phyloP scores from a whole-genome alignment of 2,888 invertebrate genomes.

The Yponomeuta evonymella region DNA sequence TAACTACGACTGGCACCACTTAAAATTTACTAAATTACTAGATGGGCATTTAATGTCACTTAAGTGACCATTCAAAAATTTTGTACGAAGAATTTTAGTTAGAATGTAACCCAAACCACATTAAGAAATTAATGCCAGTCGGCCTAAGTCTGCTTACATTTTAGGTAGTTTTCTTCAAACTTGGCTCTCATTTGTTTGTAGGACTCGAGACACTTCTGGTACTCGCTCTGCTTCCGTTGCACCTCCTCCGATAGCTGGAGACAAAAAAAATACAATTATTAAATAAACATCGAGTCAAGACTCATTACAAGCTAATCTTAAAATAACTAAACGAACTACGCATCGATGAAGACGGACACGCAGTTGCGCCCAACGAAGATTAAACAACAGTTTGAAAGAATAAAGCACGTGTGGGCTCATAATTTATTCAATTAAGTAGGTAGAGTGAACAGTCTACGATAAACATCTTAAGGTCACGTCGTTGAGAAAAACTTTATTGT shows the following conservation, averaged over 20 bases:
- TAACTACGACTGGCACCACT: no score
- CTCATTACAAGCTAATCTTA: neutral
- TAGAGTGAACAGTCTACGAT: neutral
- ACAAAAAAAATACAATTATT: no score
- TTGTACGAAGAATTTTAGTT: no score
- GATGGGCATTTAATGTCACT: no score
- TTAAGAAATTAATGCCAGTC: no score
- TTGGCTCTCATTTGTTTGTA: slow-evolving; percentile 92
- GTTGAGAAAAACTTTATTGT: neutral
- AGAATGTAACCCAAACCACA: no score
- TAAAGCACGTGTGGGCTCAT: neutral
- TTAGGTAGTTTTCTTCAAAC: slow-evolving; percentile 94
- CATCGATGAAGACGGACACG: neutral
- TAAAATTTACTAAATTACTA: no score
- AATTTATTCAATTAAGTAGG: neutral
- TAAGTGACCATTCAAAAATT: no score
- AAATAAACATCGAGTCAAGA: neutral
- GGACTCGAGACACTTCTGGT: slow-evolving; percentile 92
- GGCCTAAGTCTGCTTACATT: slow-evolving; percentile 79
- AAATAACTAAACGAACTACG: neutral
- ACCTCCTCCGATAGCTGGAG: slow-evolving; percentile 91
- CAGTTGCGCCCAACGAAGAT: neutral
- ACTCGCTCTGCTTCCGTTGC: slow-evolving; percentile 89
- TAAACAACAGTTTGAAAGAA: neutral
- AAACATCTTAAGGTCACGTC: neutral